Base-by-base conservation (phyloP, 2,888 invertebrate species). In the Allacma fusca region DNA sequence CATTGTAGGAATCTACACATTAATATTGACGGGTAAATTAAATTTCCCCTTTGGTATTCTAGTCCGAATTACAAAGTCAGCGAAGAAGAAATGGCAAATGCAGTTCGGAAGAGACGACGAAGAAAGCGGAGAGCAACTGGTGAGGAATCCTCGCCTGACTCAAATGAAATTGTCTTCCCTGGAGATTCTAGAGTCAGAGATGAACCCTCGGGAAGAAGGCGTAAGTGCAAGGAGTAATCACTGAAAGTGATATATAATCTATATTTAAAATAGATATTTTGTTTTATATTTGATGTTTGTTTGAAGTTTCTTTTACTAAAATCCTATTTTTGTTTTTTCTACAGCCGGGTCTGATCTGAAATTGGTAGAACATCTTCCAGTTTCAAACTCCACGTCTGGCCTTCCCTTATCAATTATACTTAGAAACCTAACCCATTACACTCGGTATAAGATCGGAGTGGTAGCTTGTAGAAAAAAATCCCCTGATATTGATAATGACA, bases 391-490 rank as follows among this genome's bases (percentile, higher is more conserved):
- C 34, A 50, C 16, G 4, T 64, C 34, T 64, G 40, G 24, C 26
- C 72, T 57, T 23, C 50, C 19, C 2, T 50, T 50, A 16, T 13
- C 16, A 50, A 50, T 50, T 16, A 50, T 16, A 2, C 19, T 50
- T 1, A 19, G 7, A n/a, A 88, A 90, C 44, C 88, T 96, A 83
- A 91, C 91, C 12, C 95, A 96, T 88, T 95, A 91, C 87, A 91
- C 93, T 0, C 89, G 89, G 84, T 95, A 96, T 87, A 90, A 91
- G 23, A 91, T 95, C 69, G 88, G 89, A 70, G 90, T 96, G 70
- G 90, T 90, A 86, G 95, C 94, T 2, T 96, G 95, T 84, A 91
- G 94, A n/a, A 89, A 90, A 83, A 67, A 84, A 50, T 28, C 85
- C 83, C 90, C 90, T 83, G 87, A 87, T 34, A 86, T 86, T 21